These are phyloP conservation scores for Xenopus tropicalis DNA, from an alignment of 2,113 vertebrate species.

Conservation along the genomic window UCB_Xtro_10.0 CM004450.2:103285501-103286000, in stretches of 20 bases:
- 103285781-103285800: too few species aligned
- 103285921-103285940: background rate
- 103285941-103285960: background rate
- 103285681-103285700: too few species aligned
- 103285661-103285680: background rate
- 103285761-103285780: background rate
- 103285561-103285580: constrained; percentile 39
- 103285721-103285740: too few species aligned
- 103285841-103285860: too few species aligned
- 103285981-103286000: constrained; percentile 7
- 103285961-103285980: background rate
- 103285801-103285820: too few species aligned
- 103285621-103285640: constrained; percentile 32
- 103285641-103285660: constrained; percentile 27
- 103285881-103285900: too few species aligned
- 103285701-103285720: background rate
- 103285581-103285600: constrained; percentile 41
- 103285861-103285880: too few species aligned
- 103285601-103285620: constrained; percentile 42
- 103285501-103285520: constrained; percentile 9
- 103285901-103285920: too few species aligned
- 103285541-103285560: constrained; percentile 40
- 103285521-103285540: constrained; percentile 33
- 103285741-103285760: background rate
- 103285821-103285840: too few species aligned